Base-by-base conservation (phyloP, 2,888 invertebrate genomes). In the Panzeria rudis region DNA sequence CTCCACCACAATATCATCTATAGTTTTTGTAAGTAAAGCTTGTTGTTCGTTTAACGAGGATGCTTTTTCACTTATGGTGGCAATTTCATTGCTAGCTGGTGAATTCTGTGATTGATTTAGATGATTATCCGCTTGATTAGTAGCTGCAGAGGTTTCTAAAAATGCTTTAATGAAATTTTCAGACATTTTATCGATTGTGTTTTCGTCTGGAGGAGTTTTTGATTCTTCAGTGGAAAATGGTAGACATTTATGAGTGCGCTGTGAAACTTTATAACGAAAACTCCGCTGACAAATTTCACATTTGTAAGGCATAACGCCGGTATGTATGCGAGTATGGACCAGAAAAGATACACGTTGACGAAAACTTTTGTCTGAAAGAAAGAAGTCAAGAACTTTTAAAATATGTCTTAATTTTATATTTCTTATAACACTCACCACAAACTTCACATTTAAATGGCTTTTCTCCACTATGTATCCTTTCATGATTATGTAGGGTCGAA, bases 391-490 rank as follows among this genome's bases (percentile, higher is more conserved):
- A 23, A 13, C 3, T 3, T 7, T 38, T 59, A 15, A 23, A 32
- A 35, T 9, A 35, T 2, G n/a, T 23, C 13, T 8, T 13, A 23
- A 23, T n/a, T 41, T 61, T 9, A 25, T 15, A 13, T 1, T 3
- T 32, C 17, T 20, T 56, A 15, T 4, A 23, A 44, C 35, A 87
- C 93, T 90, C 93, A 97, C 97, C 97, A 91, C 97, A 97, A 66
- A 96, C 96, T 94, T 97, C 97, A 91, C 97, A 97, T 41, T 95
- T 95, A 89, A 97, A 97, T 4, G 97, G 97, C 89, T 97, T 96
- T 91, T 97, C 97, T 0, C 97, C 97, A 75, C 92, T 92, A 82
- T 92, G 95, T 86, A 97, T 97, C 84, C 97, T 93, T 90, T 96
- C 96, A 90, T 97, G 97, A 91, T 97, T 97, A 89, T 97, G 97